phyloP scores from a whole-genome alignment of 2,888 invertebrate species.

The Brenthis ino region DNA sequence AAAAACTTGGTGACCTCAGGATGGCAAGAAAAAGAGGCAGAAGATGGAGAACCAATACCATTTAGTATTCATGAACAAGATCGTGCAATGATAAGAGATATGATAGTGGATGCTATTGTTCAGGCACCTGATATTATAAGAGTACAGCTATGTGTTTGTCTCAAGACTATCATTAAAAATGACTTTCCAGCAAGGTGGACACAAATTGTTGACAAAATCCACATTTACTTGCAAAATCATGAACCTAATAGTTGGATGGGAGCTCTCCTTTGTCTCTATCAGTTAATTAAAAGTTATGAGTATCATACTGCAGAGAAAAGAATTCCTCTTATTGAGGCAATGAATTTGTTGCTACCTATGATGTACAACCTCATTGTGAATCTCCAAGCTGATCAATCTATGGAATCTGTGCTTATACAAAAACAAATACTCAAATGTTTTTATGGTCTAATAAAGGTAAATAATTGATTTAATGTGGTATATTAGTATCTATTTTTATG shows the following conservation, averaged over 20 bases:
- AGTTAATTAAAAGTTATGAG: slow-evolving; percentile 96
- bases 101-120: slow-evolving; percentile 97
- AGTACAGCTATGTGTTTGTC: slow-evolving; percentile 95
- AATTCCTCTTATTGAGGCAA: slow-evolving; percentile 94
- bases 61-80: slow-evolving; percentile 98
- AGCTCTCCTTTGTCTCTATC: slow-evolving; percentile 94
- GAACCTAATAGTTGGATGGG: slow-evolving; percentile 95
- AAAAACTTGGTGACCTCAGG: slow-evolving; percentile 95
- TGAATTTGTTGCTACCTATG: slow-evolving; percentile 96
- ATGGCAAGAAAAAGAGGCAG: slow-evolving; percentile 93
- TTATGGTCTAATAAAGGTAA: slow-evolving; percentile 93
- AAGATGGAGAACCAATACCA: slow-evolving; percentile 87
- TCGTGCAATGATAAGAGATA: slow-evolving; percentile 94
- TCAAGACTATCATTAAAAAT: slow-evolving; percentile 95
- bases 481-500: not conserved
- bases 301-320: slow-evolving; percentile 95
- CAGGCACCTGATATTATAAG: slow-evolving; percentile 95
- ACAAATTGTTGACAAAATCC: slow-evolving; percentile 97
- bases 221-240: slow-evolving; percentile 95
- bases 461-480: not conserved
- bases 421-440: slow-evolving; percentile 95
- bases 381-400: slow-evolving; percentile 91
- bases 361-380: slow-evolving; percentile 91
- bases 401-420: slow-evolving; percentile 94
- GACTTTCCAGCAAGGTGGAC: slow-evolving; percentile 98